Conservation (phyloP, 1,140 invertebrate genomes). For the Nixonia krombeini region DNA sequence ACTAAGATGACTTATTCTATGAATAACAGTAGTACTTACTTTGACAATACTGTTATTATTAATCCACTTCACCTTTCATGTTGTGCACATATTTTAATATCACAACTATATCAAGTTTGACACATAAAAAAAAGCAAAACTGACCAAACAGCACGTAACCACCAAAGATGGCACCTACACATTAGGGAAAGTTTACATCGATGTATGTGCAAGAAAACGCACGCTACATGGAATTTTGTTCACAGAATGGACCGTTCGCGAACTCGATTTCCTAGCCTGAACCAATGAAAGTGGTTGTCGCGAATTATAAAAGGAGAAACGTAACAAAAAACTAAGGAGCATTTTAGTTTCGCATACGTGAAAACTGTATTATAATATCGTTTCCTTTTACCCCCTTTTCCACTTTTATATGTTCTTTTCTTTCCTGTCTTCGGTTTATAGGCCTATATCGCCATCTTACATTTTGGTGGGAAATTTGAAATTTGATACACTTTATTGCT, state of each 20-base stretch:
- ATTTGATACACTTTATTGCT: no score
- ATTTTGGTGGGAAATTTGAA: no score
- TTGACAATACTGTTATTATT: neutral
- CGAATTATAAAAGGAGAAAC: no score
- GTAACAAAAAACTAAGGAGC: no score
- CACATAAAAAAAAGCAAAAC: constrained; percentile 1
- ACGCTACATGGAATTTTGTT: neutral
- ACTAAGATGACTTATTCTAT: no score
- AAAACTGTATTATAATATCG: no score
- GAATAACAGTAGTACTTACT: neutral
- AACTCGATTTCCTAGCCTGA: no score
- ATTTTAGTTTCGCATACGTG: no score
- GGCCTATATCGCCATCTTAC: no score
- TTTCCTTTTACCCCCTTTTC: no score
- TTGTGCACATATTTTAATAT: neutral
- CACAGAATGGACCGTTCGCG: neutral
- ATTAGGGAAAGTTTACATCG: neutral
- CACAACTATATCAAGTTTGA: neutral
- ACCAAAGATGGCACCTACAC: neutral
- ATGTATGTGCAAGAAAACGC: neutral
- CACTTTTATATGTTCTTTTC: no score
- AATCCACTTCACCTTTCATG: neutral
- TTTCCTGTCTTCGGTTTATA: no score
- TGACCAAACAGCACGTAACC: neutral
- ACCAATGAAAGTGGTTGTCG: neutral